phyloP scores from a whole-genome alignment of 2,888 invertebrate genomes.

The Dexiosoma caninum region DNA sequence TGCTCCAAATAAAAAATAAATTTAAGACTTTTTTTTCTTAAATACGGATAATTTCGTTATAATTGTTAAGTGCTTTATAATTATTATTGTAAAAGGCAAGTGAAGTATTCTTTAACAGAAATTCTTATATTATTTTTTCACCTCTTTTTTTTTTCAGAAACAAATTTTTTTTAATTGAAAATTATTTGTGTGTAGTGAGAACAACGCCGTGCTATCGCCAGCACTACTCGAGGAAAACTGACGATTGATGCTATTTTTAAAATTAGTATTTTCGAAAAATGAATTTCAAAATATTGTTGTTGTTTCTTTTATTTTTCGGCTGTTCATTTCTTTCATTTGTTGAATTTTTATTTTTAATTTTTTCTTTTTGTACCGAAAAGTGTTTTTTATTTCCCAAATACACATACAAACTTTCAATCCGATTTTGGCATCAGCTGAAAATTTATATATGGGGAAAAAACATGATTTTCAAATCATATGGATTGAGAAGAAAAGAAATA shows the following conservation, averaged over 20 bases:
- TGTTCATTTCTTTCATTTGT: slow-evolving; percentile 24
- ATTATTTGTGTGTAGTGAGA: background rate
- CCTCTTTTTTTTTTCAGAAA: background rate
- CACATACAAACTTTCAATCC: slow-evolving; percentile 2
- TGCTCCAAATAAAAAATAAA: background rate
- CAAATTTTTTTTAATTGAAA: background rate
- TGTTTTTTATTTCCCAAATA: background rate
- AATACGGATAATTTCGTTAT: no score
- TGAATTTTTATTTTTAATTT: background rate
- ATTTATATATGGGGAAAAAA: slow-evolving; percentile 25
- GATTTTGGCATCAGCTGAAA: background rate
- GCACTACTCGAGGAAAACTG: slow-evolving; percentile 76
- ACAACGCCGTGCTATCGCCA: slow-evolving; percentile 68
- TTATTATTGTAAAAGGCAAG: no score
- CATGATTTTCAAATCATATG: slow-evolving; percentile 25
- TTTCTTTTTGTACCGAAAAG: background rate
- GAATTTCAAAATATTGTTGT: slow-evolving; percentile 43
- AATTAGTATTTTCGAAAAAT: slow-evolving; percentile 64
- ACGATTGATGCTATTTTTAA: slow-evolving; percentile 75
- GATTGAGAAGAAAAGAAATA: background rate
- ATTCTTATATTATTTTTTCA: background rate
- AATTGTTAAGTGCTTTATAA: no score
- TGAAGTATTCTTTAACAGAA: no score
- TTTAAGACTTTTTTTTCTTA: no score
- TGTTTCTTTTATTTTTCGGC: slow-evolving; percentile 19